Percentiles rank a stretch among this genome's conserved stretches.
Evolutionary conservation across 1,140 invertebrate genomes (phyloP).

Genomic region (Trachymyrmex septentrionalis): DNA sequence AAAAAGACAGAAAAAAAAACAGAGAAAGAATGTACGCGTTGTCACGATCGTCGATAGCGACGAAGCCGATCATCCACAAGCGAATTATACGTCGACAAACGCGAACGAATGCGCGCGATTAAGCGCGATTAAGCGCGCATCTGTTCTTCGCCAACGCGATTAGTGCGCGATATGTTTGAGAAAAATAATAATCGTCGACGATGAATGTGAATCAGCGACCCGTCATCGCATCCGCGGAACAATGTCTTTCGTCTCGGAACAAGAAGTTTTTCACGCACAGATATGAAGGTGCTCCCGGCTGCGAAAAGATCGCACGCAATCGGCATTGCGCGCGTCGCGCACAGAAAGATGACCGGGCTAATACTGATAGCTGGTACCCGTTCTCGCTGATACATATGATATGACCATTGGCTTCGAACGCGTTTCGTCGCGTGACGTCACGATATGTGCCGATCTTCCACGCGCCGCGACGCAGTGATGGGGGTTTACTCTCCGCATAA

Average conservation of each 20-base stretch:
- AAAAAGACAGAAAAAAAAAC: background rate
- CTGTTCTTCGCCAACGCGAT: background rate
- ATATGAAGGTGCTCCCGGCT: background rate
- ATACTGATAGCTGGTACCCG: slow-evolving; percentile 79
- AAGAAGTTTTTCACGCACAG: background rate
- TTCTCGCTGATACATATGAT: slow-evolving; percentile 64
- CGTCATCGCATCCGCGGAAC: background rate
- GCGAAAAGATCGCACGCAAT: slow-evolving; percentile 47
- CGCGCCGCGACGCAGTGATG: background rate
- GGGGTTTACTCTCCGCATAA: background rate
- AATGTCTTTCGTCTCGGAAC: background rate
- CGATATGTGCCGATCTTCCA: slow-evolving; percentile 13
- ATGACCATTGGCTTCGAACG: slow-evolving; percentile 69
- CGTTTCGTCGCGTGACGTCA: slow-evolving; percentile 42
- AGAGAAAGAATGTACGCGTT: background rate
- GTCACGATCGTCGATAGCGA: slow-evolving; percentile 6
- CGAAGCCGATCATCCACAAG: background rate
- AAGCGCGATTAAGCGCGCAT: background rate
- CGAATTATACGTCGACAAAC: background rate
- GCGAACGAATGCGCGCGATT: slow-evolving; percentile 10
- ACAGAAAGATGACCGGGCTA: slow-evolving; percentile 75
- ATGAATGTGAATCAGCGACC: background rate
- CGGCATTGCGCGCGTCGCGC: slow-evolving; percentile 48
- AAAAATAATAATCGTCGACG: background rate
- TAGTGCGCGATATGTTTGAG: background rate